Evolutionary conservation across 2,797 vertebrate species (phyloP).

Genomic region (Allobates femoralis): DNA sequence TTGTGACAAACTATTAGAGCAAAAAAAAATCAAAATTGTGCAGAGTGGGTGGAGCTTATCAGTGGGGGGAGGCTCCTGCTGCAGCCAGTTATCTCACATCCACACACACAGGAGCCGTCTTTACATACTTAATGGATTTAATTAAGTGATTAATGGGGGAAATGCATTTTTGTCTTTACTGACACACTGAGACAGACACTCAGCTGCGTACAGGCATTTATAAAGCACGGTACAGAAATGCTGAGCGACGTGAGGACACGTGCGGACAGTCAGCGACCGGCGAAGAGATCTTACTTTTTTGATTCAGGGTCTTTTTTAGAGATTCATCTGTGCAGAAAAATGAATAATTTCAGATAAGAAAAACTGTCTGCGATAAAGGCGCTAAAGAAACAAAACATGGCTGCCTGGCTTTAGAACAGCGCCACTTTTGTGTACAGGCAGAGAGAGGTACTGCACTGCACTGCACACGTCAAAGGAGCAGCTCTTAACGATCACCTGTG

Average conservation of each 20-base stretch:
- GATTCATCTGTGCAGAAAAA: conserved; percentile 86
- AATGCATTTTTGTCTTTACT: background rate
- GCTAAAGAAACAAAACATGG: no score
- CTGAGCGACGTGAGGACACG: background rate
- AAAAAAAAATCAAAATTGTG: no score
- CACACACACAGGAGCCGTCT: no score
- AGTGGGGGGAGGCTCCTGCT: no score
- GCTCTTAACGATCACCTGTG: no score
- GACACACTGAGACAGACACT: background rate
- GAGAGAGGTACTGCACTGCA: no score
- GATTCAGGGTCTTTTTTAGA: conserved; percentile 17
- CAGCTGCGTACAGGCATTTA: background rate
- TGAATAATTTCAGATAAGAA: background rate
- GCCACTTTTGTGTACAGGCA: background rate
- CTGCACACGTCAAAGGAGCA: no score
- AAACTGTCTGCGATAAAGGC: background rate
- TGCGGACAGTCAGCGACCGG: background rate
- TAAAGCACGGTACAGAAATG: background rate
- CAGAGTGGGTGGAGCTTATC: no score
- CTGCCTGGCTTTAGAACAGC: background rate
- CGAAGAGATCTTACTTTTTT: conserved; percentile 21
- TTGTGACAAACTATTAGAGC: no score
- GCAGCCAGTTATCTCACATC: no score
- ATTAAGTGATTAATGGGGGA: no score
- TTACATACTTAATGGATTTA: no score